These are phyloP conservation scores for Sceliomorpha sp. DNA, from an alignment of 2,888 invertebrate species.

Conservation along the genomic window DNA sequence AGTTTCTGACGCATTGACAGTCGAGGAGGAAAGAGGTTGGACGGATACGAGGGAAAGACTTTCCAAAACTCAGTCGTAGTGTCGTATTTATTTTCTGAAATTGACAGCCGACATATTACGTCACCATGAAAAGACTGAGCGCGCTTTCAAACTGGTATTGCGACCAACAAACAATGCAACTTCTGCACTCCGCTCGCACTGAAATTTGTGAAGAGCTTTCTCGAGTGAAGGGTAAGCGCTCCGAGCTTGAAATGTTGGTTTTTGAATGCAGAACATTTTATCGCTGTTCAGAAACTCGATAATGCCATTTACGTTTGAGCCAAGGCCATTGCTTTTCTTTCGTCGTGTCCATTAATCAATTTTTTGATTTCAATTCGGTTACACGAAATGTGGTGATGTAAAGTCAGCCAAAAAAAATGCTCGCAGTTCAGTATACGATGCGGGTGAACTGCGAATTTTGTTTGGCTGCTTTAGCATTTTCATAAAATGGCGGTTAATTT, in stretches of 20 bases:
- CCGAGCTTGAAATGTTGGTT: slow-evolving; percentile 38
- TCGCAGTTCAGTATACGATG: too few species aligned
- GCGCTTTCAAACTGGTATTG: slow-evolving; percentile 37
- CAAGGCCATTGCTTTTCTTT: slow-evolving; percentile 27
- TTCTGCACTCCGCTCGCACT: slow-evolving; percentile 34
- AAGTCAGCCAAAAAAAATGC: too few species aligned
- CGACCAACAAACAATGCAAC: slow-evolving; percentile 51
- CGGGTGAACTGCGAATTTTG: too few species aligned
- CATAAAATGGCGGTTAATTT: too few species aligned
- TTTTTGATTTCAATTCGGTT: slow-evolving; percentile 16
- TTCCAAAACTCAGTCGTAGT: slow-evolving; percentile 49
- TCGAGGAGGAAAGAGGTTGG: slow-evolving; percentile 35
- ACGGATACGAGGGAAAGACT: slow-evolving; percentile 38
- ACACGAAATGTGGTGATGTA: too few species aligned
- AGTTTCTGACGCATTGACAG: slow-evolving; percentile 56
- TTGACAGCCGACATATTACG: slow-evolving; percentile 53
- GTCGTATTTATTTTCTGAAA: slow-evolving; percentile 53
- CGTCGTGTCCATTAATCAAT: slow-evolving; percentile 23
- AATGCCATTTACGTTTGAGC: slow-evolving; percentile 24
- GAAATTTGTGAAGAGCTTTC: slow-evolving; percentile 44
- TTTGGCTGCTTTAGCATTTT: too few species aligned
- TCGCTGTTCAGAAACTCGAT: slow-evolving; percentile 30
- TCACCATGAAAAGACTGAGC: slow-evolving; percentile 49
- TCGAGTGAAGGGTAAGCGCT: slow-evolving; percentile 31
- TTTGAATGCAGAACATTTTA: slow-evolving; percentile 39